Percentiles rank a stretch among this genome's conserved stretches.
phyloP scores from a whole-genome alignment of 2,797 vertebrate species.

The Leptodactylus fallax region DNA sequence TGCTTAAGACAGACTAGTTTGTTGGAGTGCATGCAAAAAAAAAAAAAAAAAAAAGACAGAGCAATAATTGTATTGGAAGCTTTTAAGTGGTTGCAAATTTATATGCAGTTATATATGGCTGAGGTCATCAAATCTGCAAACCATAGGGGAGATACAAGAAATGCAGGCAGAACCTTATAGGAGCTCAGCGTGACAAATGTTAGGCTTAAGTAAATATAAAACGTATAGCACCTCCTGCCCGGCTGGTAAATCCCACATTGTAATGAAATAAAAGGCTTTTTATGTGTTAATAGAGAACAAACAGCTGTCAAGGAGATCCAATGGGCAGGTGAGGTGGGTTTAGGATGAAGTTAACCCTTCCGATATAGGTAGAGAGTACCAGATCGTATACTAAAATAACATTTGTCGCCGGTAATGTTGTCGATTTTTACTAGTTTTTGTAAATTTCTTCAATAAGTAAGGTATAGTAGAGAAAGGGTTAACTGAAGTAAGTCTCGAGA shows the following conservation, averaged over 20 bases:
- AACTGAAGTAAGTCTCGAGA: not conserved
- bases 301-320: conserved; percentile 31
- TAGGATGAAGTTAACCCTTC: conserved; percentile 9
- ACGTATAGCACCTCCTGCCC: conserved; percentile 12
- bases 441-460: not conserved
- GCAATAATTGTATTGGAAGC: conserved; percentile 11
- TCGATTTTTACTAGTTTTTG: not conserved
- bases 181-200: not conserved
- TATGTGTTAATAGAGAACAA: conserved; percentile 14
- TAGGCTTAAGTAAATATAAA: conserved; percentile 42
- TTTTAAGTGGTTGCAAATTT: conserved; percentile 15
- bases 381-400: not conserved
- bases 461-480: not conserved
- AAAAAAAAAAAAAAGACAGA: not conserved
- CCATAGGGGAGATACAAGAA: not conserved
- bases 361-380: not conserved
- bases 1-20: conserved; percentile 22
- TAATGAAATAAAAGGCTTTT: conserved; percentile 36
- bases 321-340: conserved; percentile 34
- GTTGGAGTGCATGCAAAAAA: conserved; percentile 1
- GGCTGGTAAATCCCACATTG: conserved; percentile 11
- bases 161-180: not conserved
- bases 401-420: too few relatives aligned
- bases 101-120: conserved; percentile 16
- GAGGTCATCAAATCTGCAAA: not conserved